These are phyloP conservation scores for Leucophenga maculata DNA, from an alignment of 2,888 invertebrate genomes.

Conservation along the genomic window DNA sequence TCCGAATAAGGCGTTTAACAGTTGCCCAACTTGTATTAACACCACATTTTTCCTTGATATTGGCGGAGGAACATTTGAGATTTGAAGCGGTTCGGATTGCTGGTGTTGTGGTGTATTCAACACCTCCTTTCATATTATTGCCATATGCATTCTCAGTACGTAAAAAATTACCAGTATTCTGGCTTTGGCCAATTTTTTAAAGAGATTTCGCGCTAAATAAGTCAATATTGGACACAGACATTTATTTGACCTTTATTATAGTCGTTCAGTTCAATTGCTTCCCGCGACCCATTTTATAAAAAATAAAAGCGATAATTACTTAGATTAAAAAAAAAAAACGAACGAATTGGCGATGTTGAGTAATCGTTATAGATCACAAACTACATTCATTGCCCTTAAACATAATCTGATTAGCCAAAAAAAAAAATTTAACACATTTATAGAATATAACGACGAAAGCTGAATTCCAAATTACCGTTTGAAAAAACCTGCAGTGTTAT, in stretches of 20 bases:
- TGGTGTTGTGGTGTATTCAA: background rate
- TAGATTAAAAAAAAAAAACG: too few species aligned
- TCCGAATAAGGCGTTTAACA: constrained; percentile 6
- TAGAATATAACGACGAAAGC: too few species aligned
- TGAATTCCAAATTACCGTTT: too few species aligned
- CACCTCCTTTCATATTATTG: constrained; percentile 7
- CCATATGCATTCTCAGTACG: background rate
- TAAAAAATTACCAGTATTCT: constrained; percentile 2
- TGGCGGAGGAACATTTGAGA: background rate
- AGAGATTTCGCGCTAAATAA: constrained; percentile 5
- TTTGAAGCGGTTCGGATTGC: constrained; percentile 1
- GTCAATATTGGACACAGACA: background rate
- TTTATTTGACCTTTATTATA: constrained; percentile 6
- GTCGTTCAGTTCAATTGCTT: background rate
- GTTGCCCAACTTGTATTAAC: background rate
- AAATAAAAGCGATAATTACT: too few species aligned
- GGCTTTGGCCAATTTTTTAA: background rate
- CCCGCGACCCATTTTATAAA: background rate
- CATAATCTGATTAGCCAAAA: too few species aligned
- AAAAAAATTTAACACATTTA: too few species aligned
- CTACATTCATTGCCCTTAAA: too few species aligned
- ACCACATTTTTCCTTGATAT: background rate
- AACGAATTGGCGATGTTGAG: too few species aligned
- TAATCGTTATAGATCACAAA: too few species aligned
- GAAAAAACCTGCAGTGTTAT: too few species aligned